Evolutionary conservation across 2,888 invertebrate genomes (phyloP), one percentile per base, ranked within the genome.

Genomic region (Napeogenes inachia): DNA sequence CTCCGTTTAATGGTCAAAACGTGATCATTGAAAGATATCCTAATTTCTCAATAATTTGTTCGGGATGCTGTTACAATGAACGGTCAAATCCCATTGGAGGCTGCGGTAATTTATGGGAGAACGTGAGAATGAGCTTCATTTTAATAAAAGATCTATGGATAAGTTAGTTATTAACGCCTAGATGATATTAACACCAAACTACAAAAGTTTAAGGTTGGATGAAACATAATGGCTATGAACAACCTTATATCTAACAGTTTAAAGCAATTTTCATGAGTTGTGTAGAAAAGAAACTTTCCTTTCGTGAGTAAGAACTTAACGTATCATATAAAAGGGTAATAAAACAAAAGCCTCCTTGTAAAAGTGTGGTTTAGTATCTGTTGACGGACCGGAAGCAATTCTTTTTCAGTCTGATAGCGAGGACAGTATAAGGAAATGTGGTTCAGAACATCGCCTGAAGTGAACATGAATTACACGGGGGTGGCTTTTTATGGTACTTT

Each of bases 1-100:
- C 89, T 88, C 82, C 86, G 66, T 67, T 85, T 90, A 89, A 90
- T 89, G 89, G 85, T 80, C 77, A 76, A 78, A 88, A 90, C 89
- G 89, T 90, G 89, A 89, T 88, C 82, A 79, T 80, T 76, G 77
- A 82, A 79, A 78, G 78, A 76, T 80, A 76, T 75, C 78, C 75
- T 82, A 87, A 89, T 89, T 89, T 87, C 73, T 78, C 79, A 78
- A 82, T 87, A 83, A 86, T 84, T 80, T 84, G 80, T 82, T 77
- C 78, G 73, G 80, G 80, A 81, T 81, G 76, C 82, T 79, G 80
- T 81, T 87, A 87, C 88, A 87, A 86, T 84, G 80, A 74, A 76
- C 80, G 76, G 77, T 76, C 77, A 74, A 75, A 73, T 80, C 75
- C 80, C 75, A 79, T 85, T 80, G 72, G 80, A 72, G 69, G 76